Base-by-base conservation (phyloP, 2,888 invertebrate species). In the Rhamnusium bicolor region DNA sequence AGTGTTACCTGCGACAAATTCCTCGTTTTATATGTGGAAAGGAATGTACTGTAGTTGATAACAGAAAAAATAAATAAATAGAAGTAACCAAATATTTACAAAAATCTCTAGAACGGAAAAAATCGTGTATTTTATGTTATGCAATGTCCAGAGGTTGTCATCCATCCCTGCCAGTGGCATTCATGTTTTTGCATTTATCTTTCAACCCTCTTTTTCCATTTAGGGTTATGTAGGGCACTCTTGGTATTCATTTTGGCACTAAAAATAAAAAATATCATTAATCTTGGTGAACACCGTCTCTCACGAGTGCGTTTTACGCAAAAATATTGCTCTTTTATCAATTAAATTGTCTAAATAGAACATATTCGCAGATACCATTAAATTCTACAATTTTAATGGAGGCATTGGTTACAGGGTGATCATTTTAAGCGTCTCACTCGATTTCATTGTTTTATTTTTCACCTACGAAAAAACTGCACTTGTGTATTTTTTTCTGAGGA, bases 231-330 rank as follows among this genome's bases (percentile, higher is more conserved):
- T 46, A 19, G 46, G 47, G 32, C 47, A 65, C 65, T 32, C 51
- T 32, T 19, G 65, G 19, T 53, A 65, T 65, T 53, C 65, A 65
- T 65, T 53, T 65, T 21, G 51, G 53, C 32, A 29, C 29, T 65
- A 53, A 53, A 49, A 65, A 65, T 65, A 53, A 65, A 65, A 65
- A 65, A 65, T 53, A 51, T 53, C 65, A 65, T 65, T 65, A 65
- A 65, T 65, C 65, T 62, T 46, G 19, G 32, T 7, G 47, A 62
- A 27, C 21, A 62, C 24, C 10, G 18, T 47, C 24, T 10, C 47
- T 14, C 49, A 24, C 24, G 32, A 18, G 60, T 18, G 16, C 16
- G 19, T 19, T 47, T 21, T 21, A 58, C 32, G 58, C 32, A 40
- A 29, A 32, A 32, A 58, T 58, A 58, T 49, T 62, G 62, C 47